These are phyloP conservation scores for Ibidorhyncha struthersii DNA, from an alignment of 2,113 vertebrate genomes.

Conservation along the genomic window DNA sequence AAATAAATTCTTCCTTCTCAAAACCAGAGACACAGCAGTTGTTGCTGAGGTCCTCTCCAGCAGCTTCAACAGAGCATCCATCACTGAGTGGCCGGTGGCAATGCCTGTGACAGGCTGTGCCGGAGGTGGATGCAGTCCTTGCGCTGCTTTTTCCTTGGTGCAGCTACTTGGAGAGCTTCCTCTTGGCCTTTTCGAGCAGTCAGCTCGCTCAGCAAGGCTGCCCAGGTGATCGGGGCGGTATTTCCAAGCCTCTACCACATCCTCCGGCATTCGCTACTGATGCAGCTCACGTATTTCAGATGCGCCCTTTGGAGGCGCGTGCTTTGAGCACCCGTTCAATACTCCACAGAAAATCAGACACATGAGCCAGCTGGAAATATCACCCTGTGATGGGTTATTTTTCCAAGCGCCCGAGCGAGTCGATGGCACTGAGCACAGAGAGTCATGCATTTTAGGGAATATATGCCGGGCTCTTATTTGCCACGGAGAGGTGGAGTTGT, in stretches of 20 bases:
- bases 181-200: fast-evolving
- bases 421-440: background rate
- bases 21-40: background rate
- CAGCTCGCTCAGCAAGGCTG: background rate
- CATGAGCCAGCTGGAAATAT: background rate
- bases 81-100: fast-evolving
- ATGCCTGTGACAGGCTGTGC: background rate
- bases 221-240: background rate
- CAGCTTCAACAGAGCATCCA: background rate
- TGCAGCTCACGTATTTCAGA: background rate
- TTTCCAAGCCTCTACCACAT: background rate
- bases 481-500: background rate
- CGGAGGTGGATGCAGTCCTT: background rate
- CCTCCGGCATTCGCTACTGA: fast-evolving
- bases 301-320: background rate
- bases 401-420: background rate
- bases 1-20: background rate
- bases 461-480: background rate
- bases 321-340: background rate
- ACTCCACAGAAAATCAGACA: background rate
- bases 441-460: background rate
- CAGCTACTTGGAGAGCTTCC: background rate
- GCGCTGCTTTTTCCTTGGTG: background rate
- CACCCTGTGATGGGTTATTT: background rate
- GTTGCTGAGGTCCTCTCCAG: background rate